These are phyloP conservation scores for Kryphioiulus occultus DNA, from an alignment of 2,888 invertebrate genomes.

Conservation along the genomic window DNA sequence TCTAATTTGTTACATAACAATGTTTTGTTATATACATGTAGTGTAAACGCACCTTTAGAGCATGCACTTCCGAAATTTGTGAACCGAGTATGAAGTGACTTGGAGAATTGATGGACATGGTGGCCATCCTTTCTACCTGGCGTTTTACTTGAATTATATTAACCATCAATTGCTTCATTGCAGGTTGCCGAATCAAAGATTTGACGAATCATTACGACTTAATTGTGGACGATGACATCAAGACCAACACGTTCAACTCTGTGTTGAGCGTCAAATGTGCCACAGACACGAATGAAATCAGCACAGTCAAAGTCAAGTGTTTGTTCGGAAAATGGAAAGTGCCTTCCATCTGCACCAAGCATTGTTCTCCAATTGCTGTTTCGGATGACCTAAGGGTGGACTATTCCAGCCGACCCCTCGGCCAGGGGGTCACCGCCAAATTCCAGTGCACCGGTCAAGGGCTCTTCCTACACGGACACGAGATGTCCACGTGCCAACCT, in stretches of 20 bases:
- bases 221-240: background rate
- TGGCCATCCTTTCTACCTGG: too few relatives aligned
- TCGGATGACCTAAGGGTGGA: background rate
- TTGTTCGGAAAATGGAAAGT: constrained; percentile 26
- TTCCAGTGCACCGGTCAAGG: background rate
- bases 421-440: background rate
- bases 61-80: too few relatives aligned
- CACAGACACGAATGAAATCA: background rate
- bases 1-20: too few relatives aligned
- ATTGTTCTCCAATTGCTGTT: background rate
- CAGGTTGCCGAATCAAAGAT: background rate
- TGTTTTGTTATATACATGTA: too few relatives aligned
- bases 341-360: constrained; percentile 14
- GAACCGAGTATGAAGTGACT: too few relatives aligned
- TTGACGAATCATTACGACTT: background rate
- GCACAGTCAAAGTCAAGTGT: constrained; percentile 18
- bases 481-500: background rate
- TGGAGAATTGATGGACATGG: background rate
- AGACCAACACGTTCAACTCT: constrained; percentile 14
- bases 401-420: background rate
- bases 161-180: background rate
- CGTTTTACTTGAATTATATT: background rate
- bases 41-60: too few relatives aligned
- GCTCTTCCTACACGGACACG: background rate
- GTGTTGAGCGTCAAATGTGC: background rate